These are phyloP conservation scores for Erebia ligea DNA, from an alignment of 2,888 invertebrate genomes.

Conservation along the genomic window DNA sequence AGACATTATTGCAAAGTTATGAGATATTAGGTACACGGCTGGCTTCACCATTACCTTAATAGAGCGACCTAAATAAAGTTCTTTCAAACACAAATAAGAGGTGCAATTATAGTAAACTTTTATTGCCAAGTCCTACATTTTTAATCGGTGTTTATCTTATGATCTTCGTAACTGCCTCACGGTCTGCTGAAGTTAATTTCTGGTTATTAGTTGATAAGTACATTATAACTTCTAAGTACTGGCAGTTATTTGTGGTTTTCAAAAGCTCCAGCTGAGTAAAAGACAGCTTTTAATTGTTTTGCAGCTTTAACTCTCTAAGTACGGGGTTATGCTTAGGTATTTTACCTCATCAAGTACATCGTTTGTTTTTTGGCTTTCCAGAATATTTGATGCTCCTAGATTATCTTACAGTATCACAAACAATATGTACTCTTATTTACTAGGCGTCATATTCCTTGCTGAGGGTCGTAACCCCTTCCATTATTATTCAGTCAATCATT, in stretches of 20 bases:
- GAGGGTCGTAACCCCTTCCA: too few species aligned
- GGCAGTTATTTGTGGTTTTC: not conserved
- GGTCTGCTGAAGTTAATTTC: not conserved
- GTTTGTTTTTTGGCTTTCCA: not conserved
- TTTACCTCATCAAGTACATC: too few species aligned
- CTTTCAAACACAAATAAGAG: not conserved
- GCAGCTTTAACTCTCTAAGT: not conserved
- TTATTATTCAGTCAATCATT: too few species aligned
- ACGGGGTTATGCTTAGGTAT: not conserved
- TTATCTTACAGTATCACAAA: too few species aligned
- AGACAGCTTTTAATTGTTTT: too few species aligned
- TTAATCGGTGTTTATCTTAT: slow-evolving; percentile 3
- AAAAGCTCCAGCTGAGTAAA: not conserved
- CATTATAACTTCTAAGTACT: not conserved
- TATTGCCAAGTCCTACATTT: slow-evolving; percentile 9
- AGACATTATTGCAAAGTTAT: too few species aligned
- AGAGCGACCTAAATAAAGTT: not conserved
- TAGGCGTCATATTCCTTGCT: too few species aligned
- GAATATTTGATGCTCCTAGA: not conserved
- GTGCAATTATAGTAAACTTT: not conserved
- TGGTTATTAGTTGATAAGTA: not conserved
- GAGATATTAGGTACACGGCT: not conserved
- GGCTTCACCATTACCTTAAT: not conserved
- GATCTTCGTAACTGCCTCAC: not conserved
- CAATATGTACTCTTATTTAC: too few species aligned